Percentiles rank a stretch among this genome's conserved stretches.
phyloP scores from a whole-genome alignment of 2,113 vertebrate species.

The Dromaius novaehollandiae region DNA sequence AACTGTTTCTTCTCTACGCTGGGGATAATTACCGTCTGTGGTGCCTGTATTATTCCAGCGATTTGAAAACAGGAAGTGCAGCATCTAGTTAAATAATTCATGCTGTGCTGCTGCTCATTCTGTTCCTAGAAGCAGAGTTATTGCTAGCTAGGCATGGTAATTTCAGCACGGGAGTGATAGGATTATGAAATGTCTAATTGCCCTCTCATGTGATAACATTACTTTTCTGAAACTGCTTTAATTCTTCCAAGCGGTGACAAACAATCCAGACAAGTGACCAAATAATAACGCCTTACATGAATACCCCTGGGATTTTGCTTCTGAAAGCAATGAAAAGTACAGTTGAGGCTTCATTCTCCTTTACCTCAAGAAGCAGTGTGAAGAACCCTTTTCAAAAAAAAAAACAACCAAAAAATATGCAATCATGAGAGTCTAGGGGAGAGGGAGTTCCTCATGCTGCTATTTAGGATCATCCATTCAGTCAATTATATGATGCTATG shows the following conservation, averaged over 20 bases:
- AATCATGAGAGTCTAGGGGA: not conserved
- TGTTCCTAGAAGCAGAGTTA: slow-evolving; percentile 48
- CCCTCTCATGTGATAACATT: slow-evolving; percentile 38
- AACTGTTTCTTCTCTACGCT: slow-evolving; percentile 50
- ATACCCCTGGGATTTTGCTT: not conserved
- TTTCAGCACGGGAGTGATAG: slow-evolving; percentile 45
- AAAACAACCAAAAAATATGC: no score
- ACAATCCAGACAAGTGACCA: slow-evolving; percentile 33
- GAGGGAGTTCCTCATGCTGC: not conserved
- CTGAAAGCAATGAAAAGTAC: not conserved
- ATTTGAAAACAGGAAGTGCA: slow-evolving; percentile 15
- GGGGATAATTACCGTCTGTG: slow-evolving; percentile 27
- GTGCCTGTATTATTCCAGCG: not conserved
- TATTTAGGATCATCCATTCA: not conserved
- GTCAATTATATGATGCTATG: not conserved
- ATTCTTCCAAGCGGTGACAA: slow-evolving; percentile 29
- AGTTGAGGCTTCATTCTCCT: not conserved
- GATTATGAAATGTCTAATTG: slow-evolving; percentile 53
- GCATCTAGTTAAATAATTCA: slow-evolving; percentile 64
- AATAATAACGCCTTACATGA: not conserved
- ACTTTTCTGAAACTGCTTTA: slow-evolving; percentile 25
- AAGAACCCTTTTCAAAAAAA: not conserved
- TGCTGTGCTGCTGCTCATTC: slow-evolving; percentile 41
- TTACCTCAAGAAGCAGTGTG: not conserved
- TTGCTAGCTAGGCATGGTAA: slow-evolving; percentile 23